Conservation (phyloP, 1,140 invertebrate genomes). For the Oppia nitens region DNA sequence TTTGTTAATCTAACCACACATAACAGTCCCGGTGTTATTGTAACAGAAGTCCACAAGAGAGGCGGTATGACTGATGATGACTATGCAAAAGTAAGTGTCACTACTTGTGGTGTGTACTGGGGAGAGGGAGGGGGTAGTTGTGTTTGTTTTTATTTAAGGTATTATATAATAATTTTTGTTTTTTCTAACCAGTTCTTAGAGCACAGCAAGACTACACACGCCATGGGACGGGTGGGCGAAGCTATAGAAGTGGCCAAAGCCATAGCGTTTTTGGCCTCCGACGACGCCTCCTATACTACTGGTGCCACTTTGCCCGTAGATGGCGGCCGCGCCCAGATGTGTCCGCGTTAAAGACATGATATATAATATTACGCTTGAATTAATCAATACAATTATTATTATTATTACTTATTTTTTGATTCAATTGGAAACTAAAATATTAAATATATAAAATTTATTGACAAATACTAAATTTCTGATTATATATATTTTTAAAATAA, state of each 20-base stretch:
- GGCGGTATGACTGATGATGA: constrained; percentile 51
- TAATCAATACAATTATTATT: no score
- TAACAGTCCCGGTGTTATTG: constrained; percentile 23
- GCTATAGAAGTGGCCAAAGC: constrained; percentile 55
- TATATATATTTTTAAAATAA: no score
- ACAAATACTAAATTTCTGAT: no score
- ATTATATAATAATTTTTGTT: neutral
- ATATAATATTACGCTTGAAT: no score
- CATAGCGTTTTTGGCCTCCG: constrained; percentile 68
- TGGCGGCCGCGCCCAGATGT: constrained; percentile 49
- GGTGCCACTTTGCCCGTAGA: constrained; percentile 61
- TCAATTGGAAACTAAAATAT: no score
- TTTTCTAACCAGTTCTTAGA: constrained; percentile 44
- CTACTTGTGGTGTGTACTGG: constrained; percentile 2
- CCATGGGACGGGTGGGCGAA: constrained; percentile 54
- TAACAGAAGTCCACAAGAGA: constrained; percentile 54
- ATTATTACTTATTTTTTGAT: no score
- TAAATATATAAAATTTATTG: no score
- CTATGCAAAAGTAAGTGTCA: constrained; percentile 37
- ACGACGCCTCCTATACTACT: constrained; percentile 59
- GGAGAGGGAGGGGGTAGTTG: neutral
- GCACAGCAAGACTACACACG: constrained; percentile 52
- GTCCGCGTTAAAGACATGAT: constrained; percentile 57
- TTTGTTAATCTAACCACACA: no score
- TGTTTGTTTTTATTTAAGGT: neutral